A percentile compares a stretch with the other conserved stretches of the same genome.
Conservation (phyloP, 64 coral and sea anemone genomes). For the Stichodactyla helianthus region DNA sequence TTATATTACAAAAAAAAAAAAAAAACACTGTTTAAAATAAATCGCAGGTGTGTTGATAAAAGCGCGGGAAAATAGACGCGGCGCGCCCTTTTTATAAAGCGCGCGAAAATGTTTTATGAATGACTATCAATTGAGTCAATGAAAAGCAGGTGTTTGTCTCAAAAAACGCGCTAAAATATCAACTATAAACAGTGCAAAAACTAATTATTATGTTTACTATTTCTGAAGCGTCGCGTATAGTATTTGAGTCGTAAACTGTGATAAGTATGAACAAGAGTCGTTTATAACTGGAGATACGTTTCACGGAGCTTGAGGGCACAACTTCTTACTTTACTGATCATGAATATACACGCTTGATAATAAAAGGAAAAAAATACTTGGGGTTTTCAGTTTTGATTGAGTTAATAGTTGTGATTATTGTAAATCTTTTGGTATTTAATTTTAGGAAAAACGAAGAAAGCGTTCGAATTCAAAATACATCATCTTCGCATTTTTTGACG, state of each 20-base stretch:
- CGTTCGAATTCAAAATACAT: no score
- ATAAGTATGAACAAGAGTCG: not conserved
- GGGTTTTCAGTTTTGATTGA: not conserved
- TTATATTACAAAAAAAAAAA: not conserved
- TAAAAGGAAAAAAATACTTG: not conserved
- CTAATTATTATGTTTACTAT: not conserved
- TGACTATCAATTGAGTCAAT: not conserved
- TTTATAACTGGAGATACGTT: not conserved
- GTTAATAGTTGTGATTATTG: no score
- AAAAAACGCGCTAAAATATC: not conserved
- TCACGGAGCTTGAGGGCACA: not conserved
- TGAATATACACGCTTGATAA: not conserved
- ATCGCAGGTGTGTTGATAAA: conserved; percentile 9
- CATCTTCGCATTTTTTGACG: no score
- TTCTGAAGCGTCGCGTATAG: not conserved
- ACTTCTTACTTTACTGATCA: not conserved
- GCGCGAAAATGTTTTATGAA: conserved; percentile 19
- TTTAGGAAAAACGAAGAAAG: no score
- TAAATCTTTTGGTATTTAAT: no score
- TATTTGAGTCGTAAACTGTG: not conserved
- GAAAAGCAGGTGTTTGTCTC: not conserved
- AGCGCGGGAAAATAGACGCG: conserved; percentile 15
- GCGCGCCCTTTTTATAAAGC: not conserved
- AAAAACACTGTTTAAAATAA: conserved; percentile 3
- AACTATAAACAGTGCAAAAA: not conserved